These are phyloP conservation scores for Nasonia vitripennis DNA, from an alignment of 1,140 invertebrate genomes.

Conservation along the genomic window DNA sequence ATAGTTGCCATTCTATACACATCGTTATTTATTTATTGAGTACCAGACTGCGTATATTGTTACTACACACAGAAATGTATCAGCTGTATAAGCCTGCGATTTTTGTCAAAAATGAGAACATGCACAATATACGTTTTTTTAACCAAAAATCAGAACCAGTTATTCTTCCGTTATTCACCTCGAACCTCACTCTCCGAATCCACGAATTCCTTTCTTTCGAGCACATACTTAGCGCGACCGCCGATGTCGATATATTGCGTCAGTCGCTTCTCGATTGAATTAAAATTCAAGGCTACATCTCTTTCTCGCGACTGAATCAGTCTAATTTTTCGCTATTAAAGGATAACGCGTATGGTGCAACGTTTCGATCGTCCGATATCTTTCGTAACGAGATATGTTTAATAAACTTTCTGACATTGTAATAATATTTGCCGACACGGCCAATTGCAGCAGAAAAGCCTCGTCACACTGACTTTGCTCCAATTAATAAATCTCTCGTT, in stretches of 20 bases:
- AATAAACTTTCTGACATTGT: not conserved
- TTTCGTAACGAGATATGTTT: not conserved
- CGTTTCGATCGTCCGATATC: not conserved
- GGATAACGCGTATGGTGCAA: not conserved
- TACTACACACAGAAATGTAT: not conserved
- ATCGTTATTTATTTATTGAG: not conserved
- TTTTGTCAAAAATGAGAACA: not conserved
- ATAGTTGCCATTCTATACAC: not conserved
- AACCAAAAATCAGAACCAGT: not conserved
- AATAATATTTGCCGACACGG: not conserved
- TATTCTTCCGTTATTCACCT: constrained; percentile 1
- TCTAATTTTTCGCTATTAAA: constrained; percentile 3
- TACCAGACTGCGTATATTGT: not conserved
- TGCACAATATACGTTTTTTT: not conserved
- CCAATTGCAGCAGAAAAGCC: not conserved
- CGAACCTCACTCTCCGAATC: not conserved
- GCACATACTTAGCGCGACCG: not conserved
- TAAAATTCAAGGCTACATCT: constrained; percentile 1
- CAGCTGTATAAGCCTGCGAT: not conserved
- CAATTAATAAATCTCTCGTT: too few species aligned
- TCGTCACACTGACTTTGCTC: too few species aligned
- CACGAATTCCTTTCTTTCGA: constrained; percentile 5
- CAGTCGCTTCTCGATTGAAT: not conserved
- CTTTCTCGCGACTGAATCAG: not conserved
- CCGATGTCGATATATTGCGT: not conserved